Evolutionary conservation across 2,113 vertebrate species (phyloP), one percentile per base, ranked within the genome.

Genomic region (Dicerorhinus sumatrensis): DNA sequence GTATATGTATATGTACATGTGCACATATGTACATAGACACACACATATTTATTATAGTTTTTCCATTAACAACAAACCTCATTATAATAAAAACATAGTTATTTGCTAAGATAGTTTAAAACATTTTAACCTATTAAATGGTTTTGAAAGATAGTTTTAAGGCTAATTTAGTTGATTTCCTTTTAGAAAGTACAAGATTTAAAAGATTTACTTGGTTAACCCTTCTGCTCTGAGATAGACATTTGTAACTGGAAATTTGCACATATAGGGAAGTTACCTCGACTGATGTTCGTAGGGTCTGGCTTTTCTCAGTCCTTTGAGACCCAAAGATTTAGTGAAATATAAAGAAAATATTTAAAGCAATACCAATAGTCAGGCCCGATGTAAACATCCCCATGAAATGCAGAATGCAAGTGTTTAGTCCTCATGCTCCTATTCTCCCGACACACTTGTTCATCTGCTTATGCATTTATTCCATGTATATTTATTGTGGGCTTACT

Each of bases 101-200:
- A 72, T 72, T 84, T 89, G 77, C 46, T 92, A 82, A 88, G 75
- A 31, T 48, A 33, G 58, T 65, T 93, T 87, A 67, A 88, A 91
- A 89, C 23, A 60, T 63, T 86, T 86, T 42, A 25, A 56, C 23
- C 33, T 79, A 33, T 58, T 91, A 60, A 58, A 29, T 51, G 31
- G 46, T 72, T 96, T 93, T 79, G 23, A 54, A 92, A 89, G 60
- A 62, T 39, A 46, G 20, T 46, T 76, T 58, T 83, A 79, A 76
- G 36, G 46, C 63, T 58, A 54, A 29, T 77, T 17, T 76, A 70
- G n/a, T 51, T 84, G 62, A 63, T 97, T 85, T 96, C 31, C 63
- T 67, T 85, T 75, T 92, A 27, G 65, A 90, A 86, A 80, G 21
- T 17, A 39, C 65, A 92, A 36, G 2, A 62, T 67, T 60, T 17